Evolutionary conservation across 2,888 invertebrate species (phyloP), one percentile per base, ranked within the genome.

Genomic region (Drosophila prostipennis): DNA sequence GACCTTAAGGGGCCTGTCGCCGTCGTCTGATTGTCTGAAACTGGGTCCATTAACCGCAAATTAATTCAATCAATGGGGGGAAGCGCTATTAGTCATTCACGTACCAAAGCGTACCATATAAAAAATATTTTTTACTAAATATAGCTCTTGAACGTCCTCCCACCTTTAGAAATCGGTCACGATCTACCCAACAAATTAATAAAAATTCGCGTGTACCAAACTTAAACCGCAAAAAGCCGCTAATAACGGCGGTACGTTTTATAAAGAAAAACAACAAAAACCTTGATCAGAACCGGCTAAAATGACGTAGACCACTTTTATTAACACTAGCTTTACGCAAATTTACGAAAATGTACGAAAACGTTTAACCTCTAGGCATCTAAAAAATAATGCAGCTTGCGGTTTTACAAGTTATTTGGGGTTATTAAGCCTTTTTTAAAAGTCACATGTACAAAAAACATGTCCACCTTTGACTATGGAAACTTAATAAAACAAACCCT

Each of bases 141-240:
- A 60, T 80, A 80, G 54, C 49, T 26, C 51, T 23, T 29, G 23
- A 37, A 36, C 43, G 40, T 39, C 64, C 84, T 60, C 84, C 84
- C 84, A 80, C 84, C 79, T 77, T 56, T 53, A 53, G 59, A 68
- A 59, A 51, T 69, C 57, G 57, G 69, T 81, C 84, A 84, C 81
- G 81, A 81, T 45, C 51, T 34, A 43, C 39, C 13, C 40, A 10
- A 16, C 11, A 29, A 48, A 8, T 19, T 13, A 40, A 6, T 26
- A 7, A 36, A 49, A 49, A 43, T 37, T 67, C 57, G 49, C 76
- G 77, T 54, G 43, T 48, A 48, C 14, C 53, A 64, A 70, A 80
- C 68, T 57, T 40, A 46, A 80, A 74, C 77, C 81, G 70, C 76
- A 77, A 60, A 80, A 80, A 79, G 32, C 46, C 42, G 80, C 70